Evolutionary conservation across 1,140 invertebrate genomes (phyloP), one percentile per base, ranked within the genome.

Genomic region (Hormaphis cornu): DNA sequence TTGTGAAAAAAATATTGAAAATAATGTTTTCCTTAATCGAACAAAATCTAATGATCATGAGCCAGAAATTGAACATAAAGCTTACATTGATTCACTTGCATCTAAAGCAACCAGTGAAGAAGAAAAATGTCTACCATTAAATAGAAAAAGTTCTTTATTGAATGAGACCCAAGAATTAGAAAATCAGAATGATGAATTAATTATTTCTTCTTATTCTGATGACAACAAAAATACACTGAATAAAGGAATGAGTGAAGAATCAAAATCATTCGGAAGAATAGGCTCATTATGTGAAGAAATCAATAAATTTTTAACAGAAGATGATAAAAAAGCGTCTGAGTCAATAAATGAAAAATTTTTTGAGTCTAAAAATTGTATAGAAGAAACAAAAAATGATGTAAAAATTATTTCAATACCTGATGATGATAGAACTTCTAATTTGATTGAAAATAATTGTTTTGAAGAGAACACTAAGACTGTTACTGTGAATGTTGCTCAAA

Each of bases 391-490:
- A 61, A 9, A 7, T 10, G 9, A 28, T 18, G 7, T 9, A n/a
- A 26, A 28, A 40, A 12, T 3, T 8, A 2, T n/a, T n/a, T 40
- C 20, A n/a, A 40, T 40, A 1, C 2, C 12, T 28, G 16, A 44
- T 5, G 16, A 61, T 12, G 22, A 26, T 28, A 26, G 1, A 48
- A 48, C 18, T 5, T 24, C 4, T 24, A 24, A 24, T 24, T n/a
- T 6, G 6, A 2, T n/a, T 42, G 40, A 42, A 42, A 42, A 42
- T 42, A 42, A 42, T 3, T 42, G 8, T 6, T n/a, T 58, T 58
- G 54, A 37, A 40, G 54, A 58, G 40, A 58, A 58, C n/a, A 58
- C 22, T 58, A 58, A 58, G 54, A 58, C 54, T 58, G 54, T 18
- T 58, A 26, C 16, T 24, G 24, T 40, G 35, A 58, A 58, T 40